Evolutionary conservation across 2,888 invertebrate genomes (phyloP).

Genomic region (Anarsia innoxiella): DNA sequence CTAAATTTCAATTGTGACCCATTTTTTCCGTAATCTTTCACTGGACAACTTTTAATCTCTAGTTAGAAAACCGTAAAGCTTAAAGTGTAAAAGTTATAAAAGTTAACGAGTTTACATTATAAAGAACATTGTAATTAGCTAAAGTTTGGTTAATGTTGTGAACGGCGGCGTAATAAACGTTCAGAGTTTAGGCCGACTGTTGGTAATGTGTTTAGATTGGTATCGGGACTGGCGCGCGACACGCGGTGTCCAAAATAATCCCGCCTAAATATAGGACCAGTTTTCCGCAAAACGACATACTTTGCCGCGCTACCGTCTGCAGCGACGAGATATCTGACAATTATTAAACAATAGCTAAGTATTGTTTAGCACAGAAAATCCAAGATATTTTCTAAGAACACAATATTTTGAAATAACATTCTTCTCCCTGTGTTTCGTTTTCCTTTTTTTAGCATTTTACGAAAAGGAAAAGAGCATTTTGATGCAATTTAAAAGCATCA

Average conservation of each 20-base stretch:
- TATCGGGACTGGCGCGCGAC: constrained; percentile 55
- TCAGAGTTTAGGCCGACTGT: constrained; percentile 38
- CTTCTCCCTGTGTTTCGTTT: background rate
- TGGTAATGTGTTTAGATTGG: constrained; percentile 62
- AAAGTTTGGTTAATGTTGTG: constrained; percentile 38
- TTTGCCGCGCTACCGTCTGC: constrained; percentile 46
- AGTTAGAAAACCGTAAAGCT: constrained; percentile 18
- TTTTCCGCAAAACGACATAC: constrained; percentile 70
- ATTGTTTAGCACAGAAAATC: too few relatives aligned
- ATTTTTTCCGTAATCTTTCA: constrained; percentile 15
- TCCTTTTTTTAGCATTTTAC: background rate
- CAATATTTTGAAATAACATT: too few relatives aligned
- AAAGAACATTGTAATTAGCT: constrained; percentile 33
- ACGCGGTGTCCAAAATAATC: constrained; percentile 64
- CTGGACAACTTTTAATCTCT: constrained; percentile 9
- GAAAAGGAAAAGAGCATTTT: too few relatives aligned
- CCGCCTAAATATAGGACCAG: constrained; percentile 64
- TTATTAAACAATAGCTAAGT: too few relatives aligned
- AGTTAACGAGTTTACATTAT: constrained; percentile 31
- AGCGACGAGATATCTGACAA: too few relatives aligned
- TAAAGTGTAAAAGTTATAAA: constrained; percentile 25
- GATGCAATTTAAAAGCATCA: too few relatives aligned
- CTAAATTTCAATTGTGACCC: constrained; percentile 13
- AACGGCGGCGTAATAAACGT: constrained; percentile 47
- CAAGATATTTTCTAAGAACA: too few relatives aligned